A percentile compares a stretch with the other conserved stretches of the same genome.
phyloP scores from a whole-genome alignment of 2,888 invertebrate genomes.

The Lochmaea crataegi region DNA sequence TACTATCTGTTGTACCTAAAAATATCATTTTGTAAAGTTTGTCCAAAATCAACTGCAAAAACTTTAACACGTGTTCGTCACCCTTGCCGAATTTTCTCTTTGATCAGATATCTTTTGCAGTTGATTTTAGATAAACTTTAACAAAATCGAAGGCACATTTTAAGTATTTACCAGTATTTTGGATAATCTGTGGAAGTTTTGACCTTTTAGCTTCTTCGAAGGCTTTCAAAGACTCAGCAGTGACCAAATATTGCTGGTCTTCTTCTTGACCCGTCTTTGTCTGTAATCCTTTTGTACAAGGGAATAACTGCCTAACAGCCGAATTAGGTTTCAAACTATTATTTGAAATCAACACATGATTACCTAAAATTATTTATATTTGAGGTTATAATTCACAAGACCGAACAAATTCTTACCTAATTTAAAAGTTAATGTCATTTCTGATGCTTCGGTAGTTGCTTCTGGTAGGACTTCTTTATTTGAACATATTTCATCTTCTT shows the following conservation, averaged over 20 bases:
- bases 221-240: constrained; percentile 80
- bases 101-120: too few relatives aligned
- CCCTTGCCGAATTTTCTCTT: too few relatives aligned
- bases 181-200: constrained; percentile 66
- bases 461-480: constrained; percentile 25
- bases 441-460: constrained; percentile 62
- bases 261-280: constrained; percentile 51
- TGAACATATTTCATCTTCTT: constrained; percentile 39
- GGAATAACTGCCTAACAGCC: constrained; percentile 86
- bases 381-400: neutral
- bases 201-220: constrained; percentile 75
- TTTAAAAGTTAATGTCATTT: constrained; percentile 70
- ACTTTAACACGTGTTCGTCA: too few relatives aligned
- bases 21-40: neutral
- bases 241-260: constrained; percentile 67
- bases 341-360: constrained; percentile 68
- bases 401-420: constrained; percentile 62
- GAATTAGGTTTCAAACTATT: constrained; percentile 78
- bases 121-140: too few relatives aligned
- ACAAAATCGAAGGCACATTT: too few relatives aligned
- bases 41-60: constrained; percentile 50
- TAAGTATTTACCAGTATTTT: constrained; percentile 60
- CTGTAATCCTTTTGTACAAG: constrained; percentile 72
- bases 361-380: constrained; percentile 56
- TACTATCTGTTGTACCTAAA: constrained; percentile 71